Percentiles rank a stretch among this genome's conserved stretches.
Evolutionary conservation across 2,888 invertebrate species (phyloP).

Genomic region (Morpho helenor): DNA sequence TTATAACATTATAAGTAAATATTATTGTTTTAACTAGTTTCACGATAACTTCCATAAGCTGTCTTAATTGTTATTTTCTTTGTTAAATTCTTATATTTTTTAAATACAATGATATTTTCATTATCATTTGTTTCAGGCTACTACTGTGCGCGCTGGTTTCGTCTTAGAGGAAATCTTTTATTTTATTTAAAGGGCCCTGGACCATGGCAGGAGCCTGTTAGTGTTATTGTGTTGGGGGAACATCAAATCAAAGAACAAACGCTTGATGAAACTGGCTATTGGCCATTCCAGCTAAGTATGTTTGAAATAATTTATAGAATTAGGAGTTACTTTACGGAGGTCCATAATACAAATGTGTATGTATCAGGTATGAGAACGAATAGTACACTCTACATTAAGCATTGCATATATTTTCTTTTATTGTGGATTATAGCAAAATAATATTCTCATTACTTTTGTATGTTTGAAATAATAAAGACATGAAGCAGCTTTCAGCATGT

Average conservation of each 20-base stretch:
- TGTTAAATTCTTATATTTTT: no score
- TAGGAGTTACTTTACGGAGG: no score
- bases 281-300: conserved; percentile 90
- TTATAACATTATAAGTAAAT: no score
- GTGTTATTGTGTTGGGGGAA: conserved; percentile 93
- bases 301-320: neutral
- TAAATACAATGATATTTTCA: no score
- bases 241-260: conserved; percentile 85
- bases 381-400: no score
- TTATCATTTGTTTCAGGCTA: conserved; percentile 38
- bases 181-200: conserved; percentile 96
- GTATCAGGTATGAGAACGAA: no score
- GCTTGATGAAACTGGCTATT: conserved; percentile 84
- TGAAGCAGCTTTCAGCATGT: no score
- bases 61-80: no score
- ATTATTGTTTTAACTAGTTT: no score
- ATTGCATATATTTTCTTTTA: neutral
- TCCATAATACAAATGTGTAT: no score
- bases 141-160: conserved; percentile 84
- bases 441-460: conserved; percentile 56
- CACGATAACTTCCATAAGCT: no score
- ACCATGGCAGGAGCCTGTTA: conserved; percentile 92
- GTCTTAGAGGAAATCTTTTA: conserved; percentile 93
- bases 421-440: neutral
- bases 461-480: conserved; percentile 24